These are phyloP conservation scores for Henricia sp. DNA, from an alignment of 53 echinoderm and acorn worm genomes.

Conservation along the genomic window DNA sequence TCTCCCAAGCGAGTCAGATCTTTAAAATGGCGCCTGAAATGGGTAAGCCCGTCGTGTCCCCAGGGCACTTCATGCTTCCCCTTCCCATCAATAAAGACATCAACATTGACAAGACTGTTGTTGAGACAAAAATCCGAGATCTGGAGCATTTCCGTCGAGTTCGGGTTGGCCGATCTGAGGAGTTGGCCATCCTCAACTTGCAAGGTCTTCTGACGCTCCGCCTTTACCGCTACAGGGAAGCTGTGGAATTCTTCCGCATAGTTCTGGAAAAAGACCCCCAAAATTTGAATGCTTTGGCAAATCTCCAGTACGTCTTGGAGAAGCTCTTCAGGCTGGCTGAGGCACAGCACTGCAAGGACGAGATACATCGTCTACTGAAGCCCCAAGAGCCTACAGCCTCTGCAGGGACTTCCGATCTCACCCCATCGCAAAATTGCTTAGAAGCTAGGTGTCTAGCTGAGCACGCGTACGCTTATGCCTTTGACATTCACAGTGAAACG, in stretches of 20 bases:
- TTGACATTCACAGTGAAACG: conserved; percentile 51
- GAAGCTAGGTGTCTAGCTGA: conserved; percentile 50
- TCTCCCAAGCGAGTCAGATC: too few relatives aligned
- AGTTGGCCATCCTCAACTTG: conserved; percentile 35
- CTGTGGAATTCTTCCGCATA: conserved; percentile 19
- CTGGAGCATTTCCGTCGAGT: conserved; percentile 7
- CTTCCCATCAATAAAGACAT: conserved; percentile 51
- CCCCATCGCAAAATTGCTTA: background rate
- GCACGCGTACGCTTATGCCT: conserved; percentile 51
- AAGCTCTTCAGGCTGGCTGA: conserved; percentile 20
- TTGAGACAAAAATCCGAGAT: conserved; percentile 31
- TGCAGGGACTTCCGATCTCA: too few relatives aligned
- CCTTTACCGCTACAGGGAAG: conserved; percentile 12
- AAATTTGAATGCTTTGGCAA: conserved; percentile 43
- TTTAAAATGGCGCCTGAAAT: conserved; percentile 24
- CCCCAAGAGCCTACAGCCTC: background rate
- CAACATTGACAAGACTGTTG: conserved; percentile 32
- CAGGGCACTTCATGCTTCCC: conserved; percentile 31
- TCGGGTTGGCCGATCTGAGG: conserved; percentile 19
- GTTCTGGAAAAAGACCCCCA: conserved; percentile 17
- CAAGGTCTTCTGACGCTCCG: conserved; percentile 23
- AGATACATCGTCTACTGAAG: background rate
- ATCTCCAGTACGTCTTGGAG: conserved; percentile 27
- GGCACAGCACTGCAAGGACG: conserved; percentile 31
- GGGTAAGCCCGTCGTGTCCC: conserved; percentile 1